Evolutionary conservation across 2,888 invertebrate genomes (phyloP).

Genomic region (Lepidocyrtoides sp.): DNA sequence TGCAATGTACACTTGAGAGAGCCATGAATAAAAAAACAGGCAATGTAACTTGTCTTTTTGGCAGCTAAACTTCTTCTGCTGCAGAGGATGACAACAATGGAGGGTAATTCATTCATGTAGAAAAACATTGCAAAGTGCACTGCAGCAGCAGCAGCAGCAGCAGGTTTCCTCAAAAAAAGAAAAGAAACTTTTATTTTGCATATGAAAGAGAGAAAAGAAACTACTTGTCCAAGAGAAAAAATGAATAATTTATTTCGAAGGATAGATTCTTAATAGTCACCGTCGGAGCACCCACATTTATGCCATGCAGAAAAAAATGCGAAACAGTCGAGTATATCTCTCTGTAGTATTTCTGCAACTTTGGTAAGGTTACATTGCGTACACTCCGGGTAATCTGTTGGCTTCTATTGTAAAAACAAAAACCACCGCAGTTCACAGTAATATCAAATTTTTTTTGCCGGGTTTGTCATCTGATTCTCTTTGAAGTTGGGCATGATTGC

Average conservation of each 20-base stretch:
- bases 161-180: conserved; percentile 46
- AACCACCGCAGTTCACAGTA: conserved; percentile 3
- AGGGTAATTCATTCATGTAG: conserved; percentile 40
- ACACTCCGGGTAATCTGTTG: conserved; percentile 11
- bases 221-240: conserved; percentile 59
- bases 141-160: conserved; percentile 31
- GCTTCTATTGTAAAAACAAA: not conserved
- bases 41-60: conserved; percentile 43
- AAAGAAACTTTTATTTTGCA: conserved; percentile 56
- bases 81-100: conserved; percentile 16
- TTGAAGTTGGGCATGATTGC: conserved; percentile 44
- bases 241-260: conserved; percentile 75
- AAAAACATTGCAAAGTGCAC: conserved; percentile 10
- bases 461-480: conserved; percentile 7
- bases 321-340: conserved; percentile 1
- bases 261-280: conserved; percentile 25
- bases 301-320: conserved; percentile 6
- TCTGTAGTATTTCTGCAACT: conserved; percentile 14
- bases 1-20: conserved; percentile 12
- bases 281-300: conserved; percentile 54
- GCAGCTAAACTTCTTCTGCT: conserved; percentile 5
- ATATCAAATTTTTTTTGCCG: conserved; percentile 7
- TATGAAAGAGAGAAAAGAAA: conserved; percentile 28
- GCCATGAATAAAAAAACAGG: conserved; percentile 6
- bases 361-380: not conserved